These are phyloP conservation scores for Eriocheir sinensis DNA, from an alignment of 1,140 invertebrate genomes.

Conservation along the genomic window DNA sequence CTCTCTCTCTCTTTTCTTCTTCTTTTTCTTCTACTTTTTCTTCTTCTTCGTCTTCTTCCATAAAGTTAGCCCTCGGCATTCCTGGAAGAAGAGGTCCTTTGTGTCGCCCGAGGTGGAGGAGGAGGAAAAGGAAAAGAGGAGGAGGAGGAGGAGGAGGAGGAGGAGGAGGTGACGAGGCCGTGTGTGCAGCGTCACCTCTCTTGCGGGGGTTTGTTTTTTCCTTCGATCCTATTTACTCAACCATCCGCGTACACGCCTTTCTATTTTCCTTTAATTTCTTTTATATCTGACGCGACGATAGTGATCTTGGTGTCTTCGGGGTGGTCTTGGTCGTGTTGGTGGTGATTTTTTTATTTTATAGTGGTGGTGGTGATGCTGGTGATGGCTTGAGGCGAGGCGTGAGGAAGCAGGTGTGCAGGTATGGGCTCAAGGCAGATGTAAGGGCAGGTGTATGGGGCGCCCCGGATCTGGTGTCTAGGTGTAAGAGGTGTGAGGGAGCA, in stretches of 20 bases:
- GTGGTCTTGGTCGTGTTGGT: too few species aligned
- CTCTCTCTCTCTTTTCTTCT: background rate
- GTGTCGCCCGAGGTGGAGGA: background rate
- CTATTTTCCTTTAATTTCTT: background rate
- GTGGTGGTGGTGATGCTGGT: background rate
- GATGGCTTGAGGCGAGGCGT: background rate
- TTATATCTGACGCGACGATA: background rate
- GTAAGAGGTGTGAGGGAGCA: too few species aligned
- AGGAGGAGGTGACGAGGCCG: background rate
- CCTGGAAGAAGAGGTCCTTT: background rate
- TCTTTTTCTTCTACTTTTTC: background rate
- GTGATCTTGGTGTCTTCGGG: too few species aligned
- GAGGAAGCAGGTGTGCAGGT: background rate
- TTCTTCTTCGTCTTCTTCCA: background rate
- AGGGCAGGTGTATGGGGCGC: background rate
- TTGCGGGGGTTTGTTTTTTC: background rate
- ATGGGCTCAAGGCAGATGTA: too few species aligned
- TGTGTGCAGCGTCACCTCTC: background rate
- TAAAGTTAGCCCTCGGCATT: background rate
- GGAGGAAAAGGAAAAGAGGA: too few species aligned
- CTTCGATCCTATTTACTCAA: background rate
- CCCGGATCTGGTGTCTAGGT: too few species aligned
- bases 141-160: too few species aligned
- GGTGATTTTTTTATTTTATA: too few species aligned
- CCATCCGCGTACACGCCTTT: background rate